phyloP scores from a whole-genome alignment of 2,888 invertebrate species.

The Adelognathus sp. region DNA sequence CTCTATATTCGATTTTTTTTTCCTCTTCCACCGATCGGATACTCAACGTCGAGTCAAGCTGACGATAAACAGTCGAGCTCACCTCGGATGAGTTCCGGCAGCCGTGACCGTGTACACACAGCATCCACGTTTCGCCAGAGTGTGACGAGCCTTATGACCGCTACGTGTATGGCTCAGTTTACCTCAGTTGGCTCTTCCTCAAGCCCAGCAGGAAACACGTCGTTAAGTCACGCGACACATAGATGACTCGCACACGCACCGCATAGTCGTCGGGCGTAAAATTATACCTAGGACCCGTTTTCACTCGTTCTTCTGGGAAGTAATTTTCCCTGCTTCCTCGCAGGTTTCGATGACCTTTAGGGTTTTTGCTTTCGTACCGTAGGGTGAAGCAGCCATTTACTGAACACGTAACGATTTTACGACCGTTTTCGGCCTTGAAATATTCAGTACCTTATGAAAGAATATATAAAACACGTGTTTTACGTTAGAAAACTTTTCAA shows the following conservation, averaged over 20 bases:
- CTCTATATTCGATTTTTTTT: not conserved
- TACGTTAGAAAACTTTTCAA: too few relatives aligned
- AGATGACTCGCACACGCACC: conserved; percentile 38
- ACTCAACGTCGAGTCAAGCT: not conserved
- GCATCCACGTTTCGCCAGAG: not conserved
- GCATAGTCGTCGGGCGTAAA: conserved; percentile 38
- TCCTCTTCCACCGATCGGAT: not conserved
- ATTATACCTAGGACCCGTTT: conserved; percentile 28
- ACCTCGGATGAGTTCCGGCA: not conserved
- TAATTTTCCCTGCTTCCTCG: conserved; percentile 32
- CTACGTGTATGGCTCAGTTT: not conserved
- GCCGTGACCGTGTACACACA: not conserved
- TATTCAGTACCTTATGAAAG: too few relatives aligned
- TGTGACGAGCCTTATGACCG: not conserved
- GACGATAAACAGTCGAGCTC: not conserved
- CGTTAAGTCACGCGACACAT: conserved; percentile 42
- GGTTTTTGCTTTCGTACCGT: conserved; percentile 1
- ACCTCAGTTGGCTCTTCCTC: conserved; percentile 10
- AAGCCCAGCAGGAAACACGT: conserved; percentile 36
- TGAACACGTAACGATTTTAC: too few relatives aligned
- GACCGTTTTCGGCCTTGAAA: too few relatives aligned
- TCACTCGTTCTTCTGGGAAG: conserved; percentile 2
- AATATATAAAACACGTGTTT: too few relatives aligned
- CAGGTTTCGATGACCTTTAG: conserved; percentile 1
- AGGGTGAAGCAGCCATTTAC: too few relatives aligned